A percentile compares a stretch with the other conserved stretches of the same genome.
These are phyloP conservation scores for Embidobia sp. DNA, from an alignment of 2,888 invertebrate species.

Conservation along the genomic window DNA sequence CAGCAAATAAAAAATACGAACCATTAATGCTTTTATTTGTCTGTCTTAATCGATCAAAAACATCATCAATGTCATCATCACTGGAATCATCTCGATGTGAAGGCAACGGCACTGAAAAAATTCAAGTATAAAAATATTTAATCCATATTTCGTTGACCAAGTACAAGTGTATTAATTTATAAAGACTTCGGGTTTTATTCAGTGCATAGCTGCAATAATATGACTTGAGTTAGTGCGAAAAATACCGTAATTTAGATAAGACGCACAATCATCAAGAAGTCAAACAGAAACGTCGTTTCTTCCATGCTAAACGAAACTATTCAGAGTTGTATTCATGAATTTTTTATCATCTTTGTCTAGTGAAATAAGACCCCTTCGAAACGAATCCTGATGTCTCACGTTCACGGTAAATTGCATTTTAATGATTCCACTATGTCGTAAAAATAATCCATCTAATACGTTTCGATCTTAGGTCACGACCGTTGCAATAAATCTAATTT, in stretches of 20 bases:
- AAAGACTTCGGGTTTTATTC: neutral
- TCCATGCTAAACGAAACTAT: constrained; percentile 49
- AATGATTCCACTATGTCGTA: constrained; percentile 48
- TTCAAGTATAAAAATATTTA: neutral
- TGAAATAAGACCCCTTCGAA: constrained; percentile 36
- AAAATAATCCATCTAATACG: constrained; percentile 50
- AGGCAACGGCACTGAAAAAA: constrained; percentile 8
- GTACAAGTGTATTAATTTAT: neutral
- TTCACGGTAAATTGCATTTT: constrained; percentile 54
- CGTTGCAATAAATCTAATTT: too few species aligned
- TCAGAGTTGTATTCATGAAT: constrained; percentile 57
- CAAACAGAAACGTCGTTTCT: constrained; percentile 47
- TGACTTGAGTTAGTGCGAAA: constrained; percentile 28
- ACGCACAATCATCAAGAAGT: constrained; percentile 36
- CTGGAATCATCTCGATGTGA: constrained; percentile 39
- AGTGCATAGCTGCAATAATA: constrained; percentile 24
- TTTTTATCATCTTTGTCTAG: constrained; percentile 55
- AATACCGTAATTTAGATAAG: constrained; percentile 50
- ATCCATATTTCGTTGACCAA: too few species aligned
- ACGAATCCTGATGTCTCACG: constrained; percentile 53
- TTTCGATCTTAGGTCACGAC: constrained; percentile 27
- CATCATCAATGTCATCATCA: constrained; percentile 52
- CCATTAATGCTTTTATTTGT: constrained; percentile 22
- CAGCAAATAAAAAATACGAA: too few species aligned
- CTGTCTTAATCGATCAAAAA: constrained; percentile 51